phyloP scores from a whole-genome alignment of 2,888 invertebrate species.

The Pachycephus smyrnensis region DNA sequence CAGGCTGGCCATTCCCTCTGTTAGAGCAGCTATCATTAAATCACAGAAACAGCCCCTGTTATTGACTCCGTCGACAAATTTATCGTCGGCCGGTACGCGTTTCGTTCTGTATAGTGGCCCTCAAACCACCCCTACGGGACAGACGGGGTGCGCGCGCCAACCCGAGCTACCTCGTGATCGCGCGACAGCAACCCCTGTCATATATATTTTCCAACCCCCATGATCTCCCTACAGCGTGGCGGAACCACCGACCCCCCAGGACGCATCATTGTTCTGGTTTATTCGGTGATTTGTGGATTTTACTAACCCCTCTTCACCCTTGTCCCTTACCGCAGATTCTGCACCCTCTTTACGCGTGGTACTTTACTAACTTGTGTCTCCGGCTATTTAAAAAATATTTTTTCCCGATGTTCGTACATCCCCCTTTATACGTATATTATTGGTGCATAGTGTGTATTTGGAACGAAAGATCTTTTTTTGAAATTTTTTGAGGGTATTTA shows the following conservation, averaged over 20 bases:
- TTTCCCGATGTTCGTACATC: too few relatives aligned
- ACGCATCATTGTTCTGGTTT: slow-evolving; percentile 65
- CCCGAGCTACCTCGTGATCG: background rate
- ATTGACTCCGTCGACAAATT: slow-evolving; percentile 66
- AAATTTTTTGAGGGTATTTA: too few relatives aligned
- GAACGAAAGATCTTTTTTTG: too few relatives aligned
- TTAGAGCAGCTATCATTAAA: slow-evolving; percentile 62
- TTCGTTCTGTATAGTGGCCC: slow-evolving; percentile 50
- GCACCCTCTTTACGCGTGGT: slow-evolving; percentile 2
- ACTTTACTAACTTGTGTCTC: too few relatives aligned
- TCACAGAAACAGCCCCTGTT: slow-evolving; percentile 66
- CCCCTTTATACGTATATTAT: too few relatives aligned
- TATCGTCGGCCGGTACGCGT: slow-evolving; percentile 59
- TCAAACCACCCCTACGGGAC: slow-evolving; percentile 31
- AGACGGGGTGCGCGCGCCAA: slow-evolving; percentile 18
- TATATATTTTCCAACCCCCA: slow-evolving; percentile 1
- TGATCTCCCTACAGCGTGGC: background rate
- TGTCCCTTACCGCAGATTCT: slow-evolving; percentile 20
- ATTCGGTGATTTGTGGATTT: slow-evolving; percentile 67
- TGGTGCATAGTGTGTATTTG: too few relatives aligned
- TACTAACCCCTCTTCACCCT: slow-evolving; percentile 44
- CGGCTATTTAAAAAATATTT: too few relatives aligned
- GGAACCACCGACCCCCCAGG: slow-evolving; percentile 31
- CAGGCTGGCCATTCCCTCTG: slow-evolving; percentile 30
- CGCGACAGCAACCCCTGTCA: background rate